phyloP scores from a whole-genome alignment of 2,113 vertebrate species.

The Chlorocebus sabaeus region DNA sequence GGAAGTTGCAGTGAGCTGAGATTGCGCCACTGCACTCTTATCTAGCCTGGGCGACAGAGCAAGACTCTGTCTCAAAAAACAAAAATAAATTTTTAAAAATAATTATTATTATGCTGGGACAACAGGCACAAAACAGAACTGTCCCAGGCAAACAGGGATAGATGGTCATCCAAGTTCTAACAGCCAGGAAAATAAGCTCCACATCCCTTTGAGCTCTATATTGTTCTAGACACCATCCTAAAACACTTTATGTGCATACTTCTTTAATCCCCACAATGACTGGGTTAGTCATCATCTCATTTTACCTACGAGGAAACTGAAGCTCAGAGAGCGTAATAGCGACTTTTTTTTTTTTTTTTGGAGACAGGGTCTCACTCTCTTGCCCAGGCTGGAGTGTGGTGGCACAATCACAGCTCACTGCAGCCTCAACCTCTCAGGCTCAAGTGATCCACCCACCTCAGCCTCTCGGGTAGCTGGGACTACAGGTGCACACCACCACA shows the following conservation, averaged over 20 bases:
- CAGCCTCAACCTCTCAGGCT: no score
- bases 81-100: no score
- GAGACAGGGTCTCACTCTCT: no score
- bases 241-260: rapidly evolving
- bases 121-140: neutral
- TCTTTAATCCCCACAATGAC: neutral
- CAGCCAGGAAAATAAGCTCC: neutral
- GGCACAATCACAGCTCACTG: no score
- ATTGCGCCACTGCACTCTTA: neutral
- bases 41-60: neutral
- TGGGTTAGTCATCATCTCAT: neutral
- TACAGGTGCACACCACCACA: no score
- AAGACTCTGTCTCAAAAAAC: neutral
- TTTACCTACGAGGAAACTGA: neutral
- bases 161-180: neutral
- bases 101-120: neutral
- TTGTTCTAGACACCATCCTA: no score
- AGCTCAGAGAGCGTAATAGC: neutral
- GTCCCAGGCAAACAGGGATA: neutral
- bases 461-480: no score
- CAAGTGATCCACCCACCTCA: no score
- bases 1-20: neutral
- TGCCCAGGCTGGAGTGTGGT: no score
- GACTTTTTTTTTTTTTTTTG: no score
- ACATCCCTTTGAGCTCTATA: rapidly evolving